Evolutionary conservation across 1,140 invertebrate species (phyloP).

Genomic region (Bombus haemorrhoidalis): DNA sequence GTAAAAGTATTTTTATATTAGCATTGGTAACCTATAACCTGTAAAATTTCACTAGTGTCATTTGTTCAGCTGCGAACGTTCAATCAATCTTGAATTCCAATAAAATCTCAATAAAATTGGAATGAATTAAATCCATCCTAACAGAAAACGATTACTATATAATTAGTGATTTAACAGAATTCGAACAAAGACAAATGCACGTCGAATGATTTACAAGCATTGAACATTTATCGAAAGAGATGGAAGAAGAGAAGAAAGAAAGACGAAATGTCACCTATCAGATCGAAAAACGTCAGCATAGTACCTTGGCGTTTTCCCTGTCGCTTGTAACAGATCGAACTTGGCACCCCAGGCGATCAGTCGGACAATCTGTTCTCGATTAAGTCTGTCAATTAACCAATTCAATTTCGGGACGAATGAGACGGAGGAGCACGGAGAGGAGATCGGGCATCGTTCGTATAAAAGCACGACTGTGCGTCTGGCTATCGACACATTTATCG

Average conservation of each 20-base stretch:
- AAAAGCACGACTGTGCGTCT: slow-evolving; percentile 38
- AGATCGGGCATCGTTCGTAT: slow-evolving; percentile 18
- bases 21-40: neutral
- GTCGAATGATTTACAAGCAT: neutral
- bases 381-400: slow-evolving; percentile 70
- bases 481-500: slow-evolving; percentile 29
- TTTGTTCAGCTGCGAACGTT: neutral
- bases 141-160: neutral
- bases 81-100: neutral
- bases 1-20: neutral
- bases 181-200: neutral
- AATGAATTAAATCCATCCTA: neutral
- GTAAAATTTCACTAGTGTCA: neutral
- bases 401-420: slow-evolving; percentile 69
- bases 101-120: neutral
- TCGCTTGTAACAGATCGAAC: slow-evolving; percentile 38
- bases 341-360: slow-evolving; percentile 2
- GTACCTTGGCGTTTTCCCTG: slow-evolving; percentile 10
- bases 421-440: neutral
- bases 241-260: neutral
- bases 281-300: neutral
- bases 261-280: neutral
- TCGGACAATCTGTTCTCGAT: slow-evolving; percentile 65
- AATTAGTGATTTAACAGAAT: neutral
- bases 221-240: neutral